phyloP scores from a whole-genome alignment of 2,888 invertebrate genomes.

The Agrochola macilenta region DNA sequence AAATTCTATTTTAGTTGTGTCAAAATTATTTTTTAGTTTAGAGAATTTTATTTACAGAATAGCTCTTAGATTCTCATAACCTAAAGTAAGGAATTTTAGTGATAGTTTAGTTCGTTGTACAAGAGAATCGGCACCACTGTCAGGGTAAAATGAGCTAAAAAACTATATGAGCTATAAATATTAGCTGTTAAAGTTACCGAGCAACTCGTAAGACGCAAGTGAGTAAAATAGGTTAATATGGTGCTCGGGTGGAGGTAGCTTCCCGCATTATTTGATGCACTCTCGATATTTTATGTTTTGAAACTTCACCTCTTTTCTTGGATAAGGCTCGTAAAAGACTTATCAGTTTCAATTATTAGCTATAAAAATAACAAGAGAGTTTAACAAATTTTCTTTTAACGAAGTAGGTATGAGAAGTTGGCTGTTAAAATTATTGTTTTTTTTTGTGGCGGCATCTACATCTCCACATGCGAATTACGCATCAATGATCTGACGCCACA shows the following conservation, averaged over 20 bases:
- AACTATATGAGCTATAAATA: slow-evolving; percentile 6
- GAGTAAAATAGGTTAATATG: slow-evolving; percentile 54
- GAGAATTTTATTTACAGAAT: too few species aligned
- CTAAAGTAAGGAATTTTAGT: too few species aligned
- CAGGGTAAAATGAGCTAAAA: slow-evolving; percentile 20
- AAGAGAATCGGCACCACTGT: too few species aligned
- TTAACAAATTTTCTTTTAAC: neutral
- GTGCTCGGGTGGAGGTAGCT: slow-evolving; percentile 24
- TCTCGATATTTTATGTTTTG: slow-evolving; percentile 45
- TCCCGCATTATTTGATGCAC: slow-evolving; percentile 54
- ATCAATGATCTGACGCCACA: too few species aligned
- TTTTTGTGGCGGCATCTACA: too few species aligned
- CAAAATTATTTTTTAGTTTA: too few species aligned
- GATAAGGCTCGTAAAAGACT: slow-evolving; percentile 8
- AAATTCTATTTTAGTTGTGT: too few species aligned
- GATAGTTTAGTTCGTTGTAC: too few species aligned
- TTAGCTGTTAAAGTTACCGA: slow-evolving; percentile 31
- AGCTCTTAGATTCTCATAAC: too few species aligned
- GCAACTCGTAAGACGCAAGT: slow-evolving; percentile 31
- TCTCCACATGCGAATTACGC: too few species aligned
- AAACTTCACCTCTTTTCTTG: slow-evolving; percentile 37
- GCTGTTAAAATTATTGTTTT: neutral
- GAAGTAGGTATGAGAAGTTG: neutral
- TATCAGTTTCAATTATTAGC: slow-evolving; percentile 21
- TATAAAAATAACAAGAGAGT: slow-evolving; percentile 25